Percentiles rank a stretch among this genome's conserved stretches.
These are phyloP conservation scores for Callyntrura sp. DNA, from an alignment of 2,888 invertebrate species.

Conservation along the genomic window DNA sequence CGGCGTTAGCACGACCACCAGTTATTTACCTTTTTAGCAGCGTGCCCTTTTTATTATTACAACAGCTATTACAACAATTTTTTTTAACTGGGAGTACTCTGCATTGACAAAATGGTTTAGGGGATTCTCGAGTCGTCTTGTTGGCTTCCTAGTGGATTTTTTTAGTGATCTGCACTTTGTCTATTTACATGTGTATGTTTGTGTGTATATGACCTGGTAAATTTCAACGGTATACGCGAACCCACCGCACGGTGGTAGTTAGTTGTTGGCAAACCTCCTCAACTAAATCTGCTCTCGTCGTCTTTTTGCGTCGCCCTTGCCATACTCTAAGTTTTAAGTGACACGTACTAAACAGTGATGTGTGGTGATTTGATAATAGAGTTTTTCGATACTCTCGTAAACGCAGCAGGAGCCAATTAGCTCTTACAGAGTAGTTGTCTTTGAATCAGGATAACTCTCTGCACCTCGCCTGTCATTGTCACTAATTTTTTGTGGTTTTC, in stretches of 20 bases:
- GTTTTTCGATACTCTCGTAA: not conserved
- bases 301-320: not conserved
- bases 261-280: not conserved
- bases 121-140: too few relatives aligned
- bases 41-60: not conserved
- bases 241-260: not conserved
- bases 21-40: conserved; percentile 8
- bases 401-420: conserved; percentile 3
- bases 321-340: not conserved
- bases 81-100: not conserved
- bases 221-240: not conserved
- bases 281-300: not conserved
- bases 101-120: too few relatives aligned
- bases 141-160: too few relatives aligned
- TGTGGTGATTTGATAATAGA: conserved; percentile 24
- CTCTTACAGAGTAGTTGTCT: conserved; percentile 20
- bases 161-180: too few relatives aligned
- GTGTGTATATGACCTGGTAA: not conserved
- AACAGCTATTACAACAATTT: not conserved
- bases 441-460: conserved; percentile 40
- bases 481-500: conserved; percentile 56
- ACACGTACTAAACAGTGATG: not conserved
- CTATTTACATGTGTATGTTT: too few relatives aligned
- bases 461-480: conserved; percentile 25
- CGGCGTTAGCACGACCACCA: not conserved